Percentiles rank a stretch among this genome's conserved stretches.
Conservation (phyloP, 1,140 invertebrate species). For the Anagrus nilaparvatae region DNA sequence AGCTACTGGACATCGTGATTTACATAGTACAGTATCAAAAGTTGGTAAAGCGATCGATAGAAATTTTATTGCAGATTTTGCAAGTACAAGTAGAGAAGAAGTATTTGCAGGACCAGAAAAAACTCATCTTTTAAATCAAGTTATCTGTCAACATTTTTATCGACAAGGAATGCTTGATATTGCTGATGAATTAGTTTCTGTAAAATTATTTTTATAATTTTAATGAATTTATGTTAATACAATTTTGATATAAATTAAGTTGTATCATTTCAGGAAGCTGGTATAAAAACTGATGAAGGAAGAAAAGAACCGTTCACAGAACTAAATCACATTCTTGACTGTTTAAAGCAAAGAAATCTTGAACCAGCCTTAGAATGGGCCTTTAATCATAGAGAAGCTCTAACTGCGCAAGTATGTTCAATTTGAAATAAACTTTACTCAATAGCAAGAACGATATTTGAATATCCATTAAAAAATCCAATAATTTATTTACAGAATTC, state of each 20-base stretch:
- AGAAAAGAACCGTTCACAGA: slow-evolving; percentile 76
- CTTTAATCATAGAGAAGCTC: slow-evolving; percentile 49
- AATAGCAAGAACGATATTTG: slow-evolving; percentile 2
- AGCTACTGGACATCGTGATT: slow-evolving; percentile 65
- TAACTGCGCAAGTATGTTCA: slow-evolving; percentile 46
- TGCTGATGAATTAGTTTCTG: slow-evolving; percentile 66
- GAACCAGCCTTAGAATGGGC: slow-evolving; percentile 75
- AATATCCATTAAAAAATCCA: neutral
- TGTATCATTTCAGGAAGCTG: slow-evolving; percentile 53
- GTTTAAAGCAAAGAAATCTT: slow-evolving; percentile 66
- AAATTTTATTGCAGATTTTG: slow-evolving; percentile 88
- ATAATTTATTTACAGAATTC: slow-evolving; percentile 47
- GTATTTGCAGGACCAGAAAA: slow-evolving; percentile 73
- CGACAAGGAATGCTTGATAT: slow-evolving; percentile 86
- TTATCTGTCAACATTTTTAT: slow-evolving; percentile 95
- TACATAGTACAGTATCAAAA: slow-evolving; percentile 88
- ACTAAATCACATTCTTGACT: slow-evolving; percentile 74
- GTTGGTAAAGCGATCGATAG: slow-evolving; percentile 94
- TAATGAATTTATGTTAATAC: neutral
- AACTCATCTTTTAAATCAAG: slow-evolving; percentile 76
- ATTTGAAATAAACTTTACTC: too few relatives aligned
- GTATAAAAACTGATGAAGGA: slow-evolving; percentile 55
- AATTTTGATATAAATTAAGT: slow-evolving; percentile 7
- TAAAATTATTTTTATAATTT: slow-evolving; percentile 23
- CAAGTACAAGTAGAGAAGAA: slow-evolving; percentile 76